Evolutionary conservation across 2,113 vertebrate genomes (phyloP).

Genomic region (Oncorhynchus masou): DNA sequence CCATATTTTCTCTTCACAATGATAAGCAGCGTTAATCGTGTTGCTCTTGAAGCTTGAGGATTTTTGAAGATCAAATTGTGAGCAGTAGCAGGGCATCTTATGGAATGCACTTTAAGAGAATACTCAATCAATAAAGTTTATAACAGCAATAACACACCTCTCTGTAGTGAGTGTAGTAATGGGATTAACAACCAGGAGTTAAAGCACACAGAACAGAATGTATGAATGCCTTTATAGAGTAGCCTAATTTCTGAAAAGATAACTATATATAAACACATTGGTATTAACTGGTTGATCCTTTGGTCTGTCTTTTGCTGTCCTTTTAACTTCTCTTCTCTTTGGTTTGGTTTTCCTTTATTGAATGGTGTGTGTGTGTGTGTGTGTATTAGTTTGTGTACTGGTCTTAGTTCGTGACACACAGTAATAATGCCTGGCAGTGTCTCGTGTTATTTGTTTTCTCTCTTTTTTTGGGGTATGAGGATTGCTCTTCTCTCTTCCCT

Average conservation of each 20-base stretch:
- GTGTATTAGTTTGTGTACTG: conserved; percentile 65
- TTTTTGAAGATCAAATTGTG: background rate
- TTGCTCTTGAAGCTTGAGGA: too few species aligned
- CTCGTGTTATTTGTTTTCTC: conserved; percentile 66
- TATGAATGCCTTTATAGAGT: background rate
- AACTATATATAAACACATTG: conserved; percentile 59
- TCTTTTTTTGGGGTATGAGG: conserved; percentile 71
- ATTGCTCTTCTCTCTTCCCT: conserved; percentile 39
- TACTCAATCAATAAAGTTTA: background rate
- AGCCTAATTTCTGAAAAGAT: conserved; percentile 51
- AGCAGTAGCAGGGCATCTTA: background rate
- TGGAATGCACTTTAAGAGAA: background rate
- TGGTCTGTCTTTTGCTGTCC: conserved; percentile 52
- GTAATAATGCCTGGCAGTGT: conserved; percentile 73
- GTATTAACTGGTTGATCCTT: conserved; percentile 60
- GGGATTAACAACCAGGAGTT: background rate
- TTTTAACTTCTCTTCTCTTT: conserved; percentile 40
- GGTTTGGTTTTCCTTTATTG: conserved; percentile 57
- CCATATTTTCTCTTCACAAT: too few species aligned
- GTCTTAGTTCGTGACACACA: conserved; percentile 69
- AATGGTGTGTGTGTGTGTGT: conserved; percentile 67
- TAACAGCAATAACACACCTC: background rate
- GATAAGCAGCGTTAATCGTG: too few species aligned
- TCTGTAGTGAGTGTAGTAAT: background rate
- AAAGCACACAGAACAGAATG: background rate